These are phyloP conservation scores for Cervus canadensis DNA, from an alignment of 2,113 vertebrate genomes.

Conservation along the genomic window DNA sequence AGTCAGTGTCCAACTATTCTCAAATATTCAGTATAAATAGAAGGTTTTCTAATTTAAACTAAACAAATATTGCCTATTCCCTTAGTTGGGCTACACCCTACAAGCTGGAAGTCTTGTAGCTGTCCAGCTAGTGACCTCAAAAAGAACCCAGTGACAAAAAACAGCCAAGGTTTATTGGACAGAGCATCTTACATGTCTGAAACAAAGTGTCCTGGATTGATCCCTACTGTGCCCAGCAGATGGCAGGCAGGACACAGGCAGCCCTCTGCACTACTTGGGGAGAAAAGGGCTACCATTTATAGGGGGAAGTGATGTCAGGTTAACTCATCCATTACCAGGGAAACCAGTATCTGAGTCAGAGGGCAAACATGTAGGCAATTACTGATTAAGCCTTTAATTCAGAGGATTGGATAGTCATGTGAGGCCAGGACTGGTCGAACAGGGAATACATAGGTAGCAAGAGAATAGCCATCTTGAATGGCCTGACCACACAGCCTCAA, in stretches of 20 bases:
- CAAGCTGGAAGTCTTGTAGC: background rate
- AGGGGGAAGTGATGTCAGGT: background rate
- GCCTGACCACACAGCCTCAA: background rate
- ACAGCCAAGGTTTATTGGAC: background rate
- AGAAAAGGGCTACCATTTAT: background rate
- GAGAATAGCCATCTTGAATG: background rate
- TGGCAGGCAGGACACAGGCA: background rate
- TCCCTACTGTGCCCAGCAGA: background rate
- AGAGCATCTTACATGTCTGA: background rate
- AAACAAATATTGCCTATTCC: background rate
- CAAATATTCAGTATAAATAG: background rate
- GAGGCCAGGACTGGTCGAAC: background rate
- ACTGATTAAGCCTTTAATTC: background rate
- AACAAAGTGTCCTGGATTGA: background rate
- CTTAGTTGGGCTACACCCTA: background rate
- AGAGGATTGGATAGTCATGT: background rate
- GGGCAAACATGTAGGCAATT: background rate
- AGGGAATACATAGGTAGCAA: background rate
- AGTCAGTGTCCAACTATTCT: background rate
- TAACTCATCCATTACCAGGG: background rate
- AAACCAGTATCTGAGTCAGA: background rate
- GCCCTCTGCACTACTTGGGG: background rate
- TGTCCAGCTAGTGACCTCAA: background rate
- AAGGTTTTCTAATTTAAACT: background rate
- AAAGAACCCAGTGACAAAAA: background rate